Conservation (phyloP, 2,888 invertebrate genomes). For the Phrixothrix hirtus region DNA sequence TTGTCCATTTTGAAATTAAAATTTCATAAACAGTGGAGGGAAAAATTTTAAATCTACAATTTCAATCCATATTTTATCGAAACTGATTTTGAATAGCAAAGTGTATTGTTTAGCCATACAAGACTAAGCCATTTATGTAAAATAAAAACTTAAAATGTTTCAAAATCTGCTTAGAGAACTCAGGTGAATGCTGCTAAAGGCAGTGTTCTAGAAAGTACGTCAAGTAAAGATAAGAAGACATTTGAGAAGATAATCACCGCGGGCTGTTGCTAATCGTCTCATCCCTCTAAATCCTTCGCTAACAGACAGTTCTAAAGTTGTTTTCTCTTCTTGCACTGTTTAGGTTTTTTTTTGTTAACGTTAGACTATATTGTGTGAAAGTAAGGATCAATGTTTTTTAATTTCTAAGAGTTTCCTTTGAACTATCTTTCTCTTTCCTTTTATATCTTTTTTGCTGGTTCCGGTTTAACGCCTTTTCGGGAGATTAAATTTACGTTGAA, state of each 20-base stretch:
- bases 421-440: too few species aligned
- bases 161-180: slow-evolving; percentile 26
- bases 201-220: slow-evolving; percentile 30
- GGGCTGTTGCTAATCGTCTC: slow-evolving; percentile 37
- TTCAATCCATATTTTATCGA: too few species aligned
- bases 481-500: too few species aligned
- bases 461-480: too few species aligned
- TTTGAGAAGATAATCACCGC: slow-evolving; percentile 41
- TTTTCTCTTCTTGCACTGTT: slow-evolving; percentile 7
- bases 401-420: too few species aligned
- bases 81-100: too few species aligned
- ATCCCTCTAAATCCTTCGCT: slow-evolving; percentile 35
- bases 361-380: neutral
- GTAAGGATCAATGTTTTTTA: too few species aligned
- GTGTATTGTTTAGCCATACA: too few species aligned
- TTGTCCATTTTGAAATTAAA: too few species aligned
- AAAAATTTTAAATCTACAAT: too few species aligned
- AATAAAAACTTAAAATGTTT: slow-evolving; percentile 13
- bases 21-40: too few species aligned
- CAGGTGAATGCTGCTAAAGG: slow-evolving; percentile 23
- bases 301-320: slow-evolving; percentile 32
- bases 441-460: too few species aligned
- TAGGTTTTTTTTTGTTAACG: slow-evolving; percentile 6
- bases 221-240: slow-evolving; percentile 40
- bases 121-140: neutral